These are phyloP conservation scores for Archips xylosteana DNA, from an alignment of 2,888 invertebrate genomes.

Conservation along the genomic window DNA sequence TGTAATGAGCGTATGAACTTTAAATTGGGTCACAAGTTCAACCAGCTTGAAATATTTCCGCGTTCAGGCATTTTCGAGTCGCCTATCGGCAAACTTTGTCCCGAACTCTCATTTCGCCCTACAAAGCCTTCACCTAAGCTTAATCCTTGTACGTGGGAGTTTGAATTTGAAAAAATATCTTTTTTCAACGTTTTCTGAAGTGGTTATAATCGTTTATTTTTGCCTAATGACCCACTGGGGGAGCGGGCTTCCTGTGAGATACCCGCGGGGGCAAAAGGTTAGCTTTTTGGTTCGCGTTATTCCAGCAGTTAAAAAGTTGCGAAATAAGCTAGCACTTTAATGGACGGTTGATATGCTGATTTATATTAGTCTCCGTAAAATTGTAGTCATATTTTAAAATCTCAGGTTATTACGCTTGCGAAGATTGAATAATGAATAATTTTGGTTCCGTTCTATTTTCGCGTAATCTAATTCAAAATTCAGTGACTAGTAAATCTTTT, in stretches of 20 bases:
- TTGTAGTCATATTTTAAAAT: not conserved
- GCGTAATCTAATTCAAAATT: no score
- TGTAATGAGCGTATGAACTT: conserved; percentile 11
- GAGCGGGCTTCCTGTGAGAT: conserved; percentile 62
- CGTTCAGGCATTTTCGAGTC: conserved; percentile 18
- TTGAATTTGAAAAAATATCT: conserved; percentile 53
- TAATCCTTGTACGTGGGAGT: conserved; percentile 28
- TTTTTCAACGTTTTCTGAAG: conserved; percentile 60
- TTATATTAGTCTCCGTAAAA: conserved; percentile 16
- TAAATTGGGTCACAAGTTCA: conserved; percentile 37
- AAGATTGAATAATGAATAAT: no score
- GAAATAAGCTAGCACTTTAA: conserved; percentile 53
- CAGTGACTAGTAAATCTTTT: no score
- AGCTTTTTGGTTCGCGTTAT: conserved; percentile 62
- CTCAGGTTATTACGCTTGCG: not conserved
- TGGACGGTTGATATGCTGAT: conserved; percentile 43
- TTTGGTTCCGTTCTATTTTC: no score
- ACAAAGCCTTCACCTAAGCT: conserved; percentile 29
- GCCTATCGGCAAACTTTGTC: conserved; percentile 31
- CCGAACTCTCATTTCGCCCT: conserved; percentile 28
- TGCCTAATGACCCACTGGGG: conserved; percentile 66
- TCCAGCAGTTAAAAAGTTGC: conserved; percentile 60
- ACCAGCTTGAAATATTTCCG: conserved; percentile 31
- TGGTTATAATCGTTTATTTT: conserved; percentile 70
- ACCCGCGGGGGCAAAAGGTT: conserved; percentile 64